Evolutionary conservation across 1,140 invertebrate species (phyloP), one percentile per base, ranked within the genome.

Genomic region (Parapsyche elsis): DNA sequence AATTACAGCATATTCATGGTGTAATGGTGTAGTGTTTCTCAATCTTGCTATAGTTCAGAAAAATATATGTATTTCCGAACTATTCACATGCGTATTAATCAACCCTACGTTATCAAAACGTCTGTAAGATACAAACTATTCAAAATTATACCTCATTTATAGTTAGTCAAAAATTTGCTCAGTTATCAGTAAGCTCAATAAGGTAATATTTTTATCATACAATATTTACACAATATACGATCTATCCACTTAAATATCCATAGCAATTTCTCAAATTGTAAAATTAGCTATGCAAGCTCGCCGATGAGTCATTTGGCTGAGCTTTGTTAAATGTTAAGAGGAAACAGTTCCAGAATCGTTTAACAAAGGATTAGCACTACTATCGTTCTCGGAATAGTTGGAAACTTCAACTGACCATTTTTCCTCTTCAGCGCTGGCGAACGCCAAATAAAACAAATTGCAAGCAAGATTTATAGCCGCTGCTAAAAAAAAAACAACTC

Each of bases 401-500:
- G 80, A 79, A 21, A 70, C 16, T 57, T 79, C 76, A 14, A 80
- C 73, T 26, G 92, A 92, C 95, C 95, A 96, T 0, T 90, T 88
- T 86, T 97, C 94, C 85, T 96, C 93, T 30, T 93, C 92, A 0
- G 94, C 95, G 70, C 94, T 95, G 0, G 94, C 94, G 85, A 97
- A 96, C 67, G 95, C 87, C 57, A 95, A 86, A 86, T 95, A 98
- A 84, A 97, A 93, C 1, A 94, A 89, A 85, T 95, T 95, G 0
- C 93, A 92, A 9, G 91, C 89, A 16, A 94, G 90, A 86, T 96
- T 96, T 44, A 98, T 92, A 4, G 89, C 93, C 0, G 94, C 93
- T 0, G 95, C 94, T 80, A 97, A 90, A 90, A 95, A 97, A 87
- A 98, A 98, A 26, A 97, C 95, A 76, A 92, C 92, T 70, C 94